Evolutionary conservation across 2,797 vertebrate species (phyloP).

Genomic region (Crocidura indochinensis): DNA sequence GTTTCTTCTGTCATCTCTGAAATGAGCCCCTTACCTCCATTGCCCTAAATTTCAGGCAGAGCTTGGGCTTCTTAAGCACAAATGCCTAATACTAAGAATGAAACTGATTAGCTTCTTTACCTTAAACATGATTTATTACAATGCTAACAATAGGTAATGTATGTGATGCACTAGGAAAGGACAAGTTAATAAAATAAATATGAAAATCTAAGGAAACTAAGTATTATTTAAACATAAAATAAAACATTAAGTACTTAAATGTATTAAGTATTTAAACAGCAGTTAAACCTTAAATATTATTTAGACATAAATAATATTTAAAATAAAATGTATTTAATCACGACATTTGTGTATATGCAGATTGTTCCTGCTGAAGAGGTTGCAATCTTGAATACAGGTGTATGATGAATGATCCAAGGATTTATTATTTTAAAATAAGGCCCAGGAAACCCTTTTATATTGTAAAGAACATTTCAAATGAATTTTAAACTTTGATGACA

Average conservation of each 20-base stretch:
- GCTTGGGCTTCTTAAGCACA: conserved; percentile 29
- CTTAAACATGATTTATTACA: conserved; percentile 19
- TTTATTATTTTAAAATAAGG: neutral
- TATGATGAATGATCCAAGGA: neutral
- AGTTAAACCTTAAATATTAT: too few relatives aligned
- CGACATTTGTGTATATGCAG: neutral
- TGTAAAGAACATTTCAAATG: neutral
- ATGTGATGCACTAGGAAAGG: neutral
- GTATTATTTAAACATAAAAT: conserved; percentile 39
- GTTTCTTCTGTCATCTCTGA: conserved; percentile 74
- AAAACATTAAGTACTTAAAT: too few relatives aligned
- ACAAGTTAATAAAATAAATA: conserved; percentile 13
- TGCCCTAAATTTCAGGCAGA: conserved; percentile 41
- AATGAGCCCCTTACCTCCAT: conserved; percentile 75
- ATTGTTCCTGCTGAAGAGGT: neutral
- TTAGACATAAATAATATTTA: too few relatives aligned
- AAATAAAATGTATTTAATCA: neutral
- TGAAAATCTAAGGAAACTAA: conserved; percentile 20
- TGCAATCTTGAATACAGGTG: conserved; percentile 31
- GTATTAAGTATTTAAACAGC: too few relatives aligned
- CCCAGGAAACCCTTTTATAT: neutral
- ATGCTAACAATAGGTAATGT: conserved; percentile 26
- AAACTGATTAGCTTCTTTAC: conserved; percentile 57
- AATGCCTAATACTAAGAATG: conserved; percentile 5
- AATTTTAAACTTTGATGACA: neutral